A percentile compares a stretch with the other conserved stretches of the same genome.
phyloP scores from a whole-genome alignment of 1,140 invertebrate genomes.

The Manduca sexta region DNA sequence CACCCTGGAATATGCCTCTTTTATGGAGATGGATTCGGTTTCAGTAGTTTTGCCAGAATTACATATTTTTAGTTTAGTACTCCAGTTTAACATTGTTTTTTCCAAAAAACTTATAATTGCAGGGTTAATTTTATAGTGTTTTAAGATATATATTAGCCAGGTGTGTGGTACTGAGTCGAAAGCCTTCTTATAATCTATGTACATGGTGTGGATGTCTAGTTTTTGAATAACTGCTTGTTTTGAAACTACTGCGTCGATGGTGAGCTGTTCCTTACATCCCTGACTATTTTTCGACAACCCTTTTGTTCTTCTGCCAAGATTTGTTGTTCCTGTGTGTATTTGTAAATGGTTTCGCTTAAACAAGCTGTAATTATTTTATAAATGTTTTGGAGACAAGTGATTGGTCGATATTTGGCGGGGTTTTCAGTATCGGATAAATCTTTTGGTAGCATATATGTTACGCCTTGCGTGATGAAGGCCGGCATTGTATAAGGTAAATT shows the following conservation, averaged over 20 bases:
- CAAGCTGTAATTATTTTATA: constrained; percentile 17
- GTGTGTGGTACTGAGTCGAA: constrained; percentile 19
- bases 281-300: constrained; percentile 9
- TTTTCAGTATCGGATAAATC: no score
- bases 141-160: constrained; percentile 10
- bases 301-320: constrained; percentile 13
- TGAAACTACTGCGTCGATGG: constrained; percentile 5
- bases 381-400: constrained; percentile 13
- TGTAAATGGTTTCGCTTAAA: not conserved
- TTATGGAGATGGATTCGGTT: constrained; percentile 2
- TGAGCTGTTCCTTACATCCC: constrained; percentile 15
- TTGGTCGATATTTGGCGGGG: constrained; percentile 11
- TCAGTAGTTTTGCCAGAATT: no score
- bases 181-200: constrained; percentile 18
- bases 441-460: no score
- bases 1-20: constrained; percentile 11
- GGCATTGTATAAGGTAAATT: no score
- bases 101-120: no score
- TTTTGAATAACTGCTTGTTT: constrained; percentile 10
- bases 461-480: no score
- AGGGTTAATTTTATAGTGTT: no score
- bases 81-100: no score
- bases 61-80: no score
- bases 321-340: constrained; percentile 2
- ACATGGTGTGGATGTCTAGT: constrained; percentile 8